Conservation (phyloP, 2,888 invertebrate genomes). For the Ormyrus pomaceus region DNA sequence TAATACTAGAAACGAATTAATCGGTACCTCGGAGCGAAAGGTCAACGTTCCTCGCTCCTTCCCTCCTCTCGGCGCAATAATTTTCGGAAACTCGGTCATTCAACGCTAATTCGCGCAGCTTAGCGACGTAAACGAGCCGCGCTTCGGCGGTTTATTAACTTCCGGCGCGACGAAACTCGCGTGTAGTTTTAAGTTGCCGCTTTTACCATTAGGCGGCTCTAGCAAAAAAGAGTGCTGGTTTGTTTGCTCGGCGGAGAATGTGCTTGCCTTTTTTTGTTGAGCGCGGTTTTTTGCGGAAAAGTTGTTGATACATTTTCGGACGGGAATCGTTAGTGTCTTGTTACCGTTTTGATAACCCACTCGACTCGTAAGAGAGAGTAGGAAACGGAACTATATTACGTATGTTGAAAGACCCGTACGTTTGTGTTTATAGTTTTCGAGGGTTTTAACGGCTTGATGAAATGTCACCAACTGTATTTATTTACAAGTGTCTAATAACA, state of each 20-base stretch:
- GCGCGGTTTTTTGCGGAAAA: background rate
- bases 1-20: too few relatives aligned
- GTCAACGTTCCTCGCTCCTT: too few relatives aligned
- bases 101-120: conserved; percentile 10
- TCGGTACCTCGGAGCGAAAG: background rate
- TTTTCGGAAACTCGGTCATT: conserved; percentile 31
- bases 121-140: conserved; percentile 2
- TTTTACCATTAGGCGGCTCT: background rate
- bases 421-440: background rate
- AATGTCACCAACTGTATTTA: too few relatives aligned
- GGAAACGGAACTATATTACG: conserved; percentile 13
- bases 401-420: background rate
- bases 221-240: conserved; percentile 5
- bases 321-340: background rate
- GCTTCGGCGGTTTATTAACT: conserved; percentile 2
- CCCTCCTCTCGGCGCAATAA: background rate
- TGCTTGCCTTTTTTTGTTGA: background rate
- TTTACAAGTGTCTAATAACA: too few relatives aligned
- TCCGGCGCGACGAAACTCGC: background rate
- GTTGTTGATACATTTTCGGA: conserved; percentile 16
- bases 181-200: background rate
- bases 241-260: conserved; percentile 10
- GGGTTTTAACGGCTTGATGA: background rate
- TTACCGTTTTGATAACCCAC: conserved; percentile 38
- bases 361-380: background rate